Evolutionary conservation across 2,888 invertebrate species (phyloP).

Genomic region (Keiferia lycopersicella): DNA sequence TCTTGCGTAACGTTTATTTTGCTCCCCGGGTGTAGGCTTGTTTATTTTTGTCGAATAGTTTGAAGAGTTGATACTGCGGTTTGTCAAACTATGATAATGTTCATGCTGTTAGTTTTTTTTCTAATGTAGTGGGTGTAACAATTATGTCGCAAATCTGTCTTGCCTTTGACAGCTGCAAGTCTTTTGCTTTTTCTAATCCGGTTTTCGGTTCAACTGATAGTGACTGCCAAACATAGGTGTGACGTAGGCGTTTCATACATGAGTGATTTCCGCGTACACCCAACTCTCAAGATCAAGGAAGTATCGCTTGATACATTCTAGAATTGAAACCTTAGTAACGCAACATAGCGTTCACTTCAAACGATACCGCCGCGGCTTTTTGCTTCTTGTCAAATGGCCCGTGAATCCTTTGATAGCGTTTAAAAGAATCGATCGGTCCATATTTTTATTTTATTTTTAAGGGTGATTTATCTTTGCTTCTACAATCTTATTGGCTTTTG

Average conservation of each 20-base stretch:
- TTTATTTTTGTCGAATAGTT: neutral
- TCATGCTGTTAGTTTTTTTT: neutral
- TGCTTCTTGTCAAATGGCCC: constrained; percentile 57
- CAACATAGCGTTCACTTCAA: constrained; percentile 46
- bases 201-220: neutral
- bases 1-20: constrained; percentile 60
- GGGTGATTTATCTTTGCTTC: neutral
- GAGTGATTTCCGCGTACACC: constrained; percentile 6
- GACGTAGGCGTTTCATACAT: constrained; percentile 5
- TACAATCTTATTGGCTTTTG: constrained; percentile 3
- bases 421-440: constrained; percentile 36
- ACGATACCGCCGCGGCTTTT: constrained; percentile 45
- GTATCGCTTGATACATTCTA: constrained; percentile 14
- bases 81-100: neutral
- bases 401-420: constrained; percentile 55
- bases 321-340: constrained; percentile 30
- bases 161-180: neutral
- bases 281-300: constrained; percentile 3
- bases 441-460: neutral
- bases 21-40: constrained; percentile 35
- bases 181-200: neutral
- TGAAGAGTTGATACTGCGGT: neutral
- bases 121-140: neutral
- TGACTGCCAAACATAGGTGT: neutral
- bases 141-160: neutral